phyloP scores from a whole-genome alignment of 2,113 vertebrate genomes.

The Psilopogon haemacephalus region DNA sequence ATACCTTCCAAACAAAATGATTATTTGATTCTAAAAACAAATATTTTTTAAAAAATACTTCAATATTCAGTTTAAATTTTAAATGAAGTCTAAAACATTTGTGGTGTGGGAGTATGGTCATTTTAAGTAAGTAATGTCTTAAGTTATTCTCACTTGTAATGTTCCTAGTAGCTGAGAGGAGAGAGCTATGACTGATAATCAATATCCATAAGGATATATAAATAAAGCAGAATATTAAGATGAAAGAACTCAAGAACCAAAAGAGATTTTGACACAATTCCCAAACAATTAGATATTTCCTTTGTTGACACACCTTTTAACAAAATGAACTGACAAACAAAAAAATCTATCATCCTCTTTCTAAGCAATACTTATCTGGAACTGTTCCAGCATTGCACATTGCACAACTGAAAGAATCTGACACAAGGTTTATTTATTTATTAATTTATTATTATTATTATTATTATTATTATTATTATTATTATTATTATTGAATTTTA shows the following conservation, averaged over 20 bases:
- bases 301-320: neutral
- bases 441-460: too few relatives aligned
- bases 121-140: constrained; percentile 25
- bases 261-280: neutral
- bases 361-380: neutral
- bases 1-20: too few relatives aligned
- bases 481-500: neutral
- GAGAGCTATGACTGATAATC: neutral
- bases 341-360: neutral
- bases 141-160: neutral
- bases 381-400: neutral
- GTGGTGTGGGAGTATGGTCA: neutral
- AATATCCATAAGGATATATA: neutral
- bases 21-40: too few relatives aligned
- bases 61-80: neutral
- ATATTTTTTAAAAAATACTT: neutral
- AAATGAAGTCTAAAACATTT: constrained; percentile 12
- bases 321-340: neutral
- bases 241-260: constrained; percentile 6
- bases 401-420: neutral
- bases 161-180: neutral
- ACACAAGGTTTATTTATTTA: neutral
- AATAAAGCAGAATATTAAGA: constrained; percentile 8
- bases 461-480: neutral
- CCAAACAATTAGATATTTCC: neutral